These are phyloP conservation scores for Heteronetta atricapilla DNA, from an alignment of 2,113 vertebrate species.

Conservation along the genomic window DNA sequence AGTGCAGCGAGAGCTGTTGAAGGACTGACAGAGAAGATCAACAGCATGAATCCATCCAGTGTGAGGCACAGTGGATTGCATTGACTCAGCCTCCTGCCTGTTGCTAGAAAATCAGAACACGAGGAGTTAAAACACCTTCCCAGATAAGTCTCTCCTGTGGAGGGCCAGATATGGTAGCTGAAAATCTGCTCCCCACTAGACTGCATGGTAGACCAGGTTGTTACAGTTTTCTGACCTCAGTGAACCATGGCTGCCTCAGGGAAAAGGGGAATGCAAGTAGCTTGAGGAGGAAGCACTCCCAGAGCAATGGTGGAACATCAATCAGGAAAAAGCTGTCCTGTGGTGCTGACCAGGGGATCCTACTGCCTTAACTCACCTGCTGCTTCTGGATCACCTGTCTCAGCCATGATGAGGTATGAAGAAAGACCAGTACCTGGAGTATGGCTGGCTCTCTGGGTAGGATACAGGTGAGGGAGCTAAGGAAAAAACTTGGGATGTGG, in stretches of 20 bases:
- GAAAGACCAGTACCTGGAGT: not conserved
- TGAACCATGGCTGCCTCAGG: not conserved
- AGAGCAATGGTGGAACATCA: not conserved
- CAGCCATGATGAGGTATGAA: not conserved
- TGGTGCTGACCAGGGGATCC: not conserved
- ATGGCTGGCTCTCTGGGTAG: not conserved
- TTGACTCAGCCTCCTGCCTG: slow-evolving; percentile 1
- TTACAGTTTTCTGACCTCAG: slow-evolving; percentile 17
- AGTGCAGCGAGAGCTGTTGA: slow-evolving; percentile 3
- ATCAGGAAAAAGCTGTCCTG: not conserved
- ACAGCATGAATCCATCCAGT: not conserved
- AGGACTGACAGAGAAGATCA: not conserved
- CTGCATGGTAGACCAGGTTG: not conserved
- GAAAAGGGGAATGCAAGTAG: not conserved
- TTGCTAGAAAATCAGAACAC: not conserved
- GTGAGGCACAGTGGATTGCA: not conserved
- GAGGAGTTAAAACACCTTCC: slow-evolving; percentile 1
- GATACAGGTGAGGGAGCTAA: not conserved
- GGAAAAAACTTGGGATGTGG: not conserved
- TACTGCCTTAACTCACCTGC: not conserved
- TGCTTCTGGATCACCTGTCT: not conserved
- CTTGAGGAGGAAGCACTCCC: not conserved
- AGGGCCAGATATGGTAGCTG: not conserved
- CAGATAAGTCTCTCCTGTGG: not conserved
- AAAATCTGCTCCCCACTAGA: slow-evolving; percentile 9